Evolutionary conservation across 2,113 vertebrate genomes (phyloP).

Genomic region (Ochotona curzoniae): DNA sequence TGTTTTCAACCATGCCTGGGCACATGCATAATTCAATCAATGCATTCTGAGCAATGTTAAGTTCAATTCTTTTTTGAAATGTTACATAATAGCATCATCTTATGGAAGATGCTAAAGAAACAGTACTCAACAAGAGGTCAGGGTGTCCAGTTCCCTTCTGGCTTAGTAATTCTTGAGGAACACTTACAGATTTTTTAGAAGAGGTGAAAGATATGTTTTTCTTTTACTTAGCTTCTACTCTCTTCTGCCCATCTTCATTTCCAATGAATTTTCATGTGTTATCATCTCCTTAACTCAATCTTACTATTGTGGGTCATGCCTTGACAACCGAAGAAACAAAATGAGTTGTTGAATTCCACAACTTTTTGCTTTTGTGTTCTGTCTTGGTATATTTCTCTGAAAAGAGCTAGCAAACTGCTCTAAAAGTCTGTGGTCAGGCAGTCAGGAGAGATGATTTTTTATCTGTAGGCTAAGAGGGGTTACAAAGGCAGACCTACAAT

Average conservation of each 20-base stretch:
- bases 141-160: not conserved
- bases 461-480: not conserved
- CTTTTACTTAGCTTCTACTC: not conserved
- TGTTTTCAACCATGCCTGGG: not conserved
- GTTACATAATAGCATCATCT: not conserved
- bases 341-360: not conserved
- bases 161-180: not conserved
- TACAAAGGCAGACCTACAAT: not conserved
- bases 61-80: not conserved
- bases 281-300: not conserved
- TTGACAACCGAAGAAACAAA: conserved; percentile 4
- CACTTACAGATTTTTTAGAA: not conserved
- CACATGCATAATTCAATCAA: not conserved
- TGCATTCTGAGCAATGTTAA: not conserved
- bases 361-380: not conserved
- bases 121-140: not conserved
- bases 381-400: conserved; percentile 27
- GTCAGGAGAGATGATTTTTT: not conserved
- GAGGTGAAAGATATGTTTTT: not conserved
- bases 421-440: not conserved
- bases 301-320: not conserved
- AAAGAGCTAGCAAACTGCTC: not conserved
- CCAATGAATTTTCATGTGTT: not conserved
- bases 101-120: not conserved
- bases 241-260: not conserved